Conservation (phyloP, 2,888 invertebrate species). For the Lasioglossum oenotherae region DNA sequence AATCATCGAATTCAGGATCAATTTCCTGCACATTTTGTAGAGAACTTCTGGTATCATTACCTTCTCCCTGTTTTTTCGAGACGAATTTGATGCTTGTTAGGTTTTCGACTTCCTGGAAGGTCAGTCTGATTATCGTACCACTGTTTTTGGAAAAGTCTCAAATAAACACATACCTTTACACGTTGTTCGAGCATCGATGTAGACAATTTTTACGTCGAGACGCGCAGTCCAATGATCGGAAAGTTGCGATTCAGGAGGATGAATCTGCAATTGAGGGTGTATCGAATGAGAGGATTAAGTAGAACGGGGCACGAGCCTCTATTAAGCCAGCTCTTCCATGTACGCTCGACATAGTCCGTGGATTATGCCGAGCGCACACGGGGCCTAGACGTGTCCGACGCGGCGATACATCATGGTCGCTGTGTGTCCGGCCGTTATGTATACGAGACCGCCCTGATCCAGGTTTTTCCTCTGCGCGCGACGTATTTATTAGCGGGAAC, state of each 20-base stretch:
- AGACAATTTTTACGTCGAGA: no score
- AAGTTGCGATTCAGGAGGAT: background rate
- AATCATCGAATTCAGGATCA: background rate
- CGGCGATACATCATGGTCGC: slow-evolving; percentile 59
- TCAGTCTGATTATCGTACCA: no score
- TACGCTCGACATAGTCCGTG: slow-evolving; percentile 44
- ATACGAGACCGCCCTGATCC: slow-evolving; percentile 51
- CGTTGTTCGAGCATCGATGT: no score
- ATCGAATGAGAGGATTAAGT: background rate
- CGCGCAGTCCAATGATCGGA: background rate
- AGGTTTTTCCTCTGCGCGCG: slow-evolving; percentile 51
- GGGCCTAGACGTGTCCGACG: slow-evolving; percentile 38
- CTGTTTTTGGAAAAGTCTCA: no score
- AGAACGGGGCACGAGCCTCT: slow-evolving; percentile 35
- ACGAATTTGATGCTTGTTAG: no score
- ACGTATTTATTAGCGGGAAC: slow-evolving; percentile 52
- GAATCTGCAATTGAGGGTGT: background rate
- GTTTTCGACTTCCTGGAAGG: no score
- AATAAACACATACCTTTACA: no score
- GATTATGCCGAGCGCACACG: slow-evolving; percentile 49
- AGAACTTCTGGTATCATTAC: no score
- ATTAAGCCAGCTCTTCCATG: slow-evolving; percentile 13
- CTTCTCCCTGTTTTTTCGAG: no score
- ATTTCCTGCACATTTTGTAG: background rate
- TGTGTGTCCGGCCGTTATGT: slow-evolving; percentile 51